Percentiles rank a stretch among this genome's conserved stretches.
Evolutionary conservation across 92 coral and sea anemone genomes (phyloP).

Genomic region (Siderastrea siderea): DNA sequence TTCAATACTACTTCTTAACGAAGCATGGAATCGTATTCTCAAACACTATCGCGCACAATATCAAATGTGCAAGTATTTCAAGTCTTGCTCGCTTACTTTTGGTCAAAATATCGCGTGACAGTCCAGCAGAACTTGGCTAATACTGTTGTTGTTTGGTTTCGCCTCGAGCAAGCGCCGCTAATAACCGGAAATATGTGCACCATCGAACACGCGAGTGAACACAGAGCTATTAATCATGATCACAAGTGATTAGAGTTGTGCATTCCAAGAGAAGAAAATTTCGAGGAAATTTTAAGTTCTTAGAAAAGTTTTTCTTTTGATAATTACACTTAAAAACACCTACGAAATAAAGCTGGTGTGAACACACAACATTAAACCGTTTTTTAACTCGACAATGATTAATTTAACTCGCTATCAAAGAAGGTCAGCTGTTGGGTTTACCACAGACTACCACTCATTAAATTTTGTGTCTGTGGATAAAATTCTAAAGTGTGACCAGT

Average conservation of each 20-base stretch:
- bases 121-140: neutral
- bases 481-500: too few relatives aligned
- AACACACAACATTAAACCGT: neutral
- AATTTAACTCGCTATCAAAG: too few relatives aligned
- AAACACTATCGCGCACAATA: neutral
- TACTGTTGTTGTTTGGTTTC: conserved; percentile 18
- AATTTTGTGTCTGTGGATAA: too few relatives aligned
- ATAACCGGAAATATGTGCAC: conserved; percentile 34
- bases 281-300: neutral
- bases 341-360: too few relatives aligned
- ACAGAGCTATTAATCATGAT: neutral
- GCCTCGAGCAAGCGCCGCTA: conserved; percentile 1
- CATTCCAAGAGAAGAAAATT: conserved; percentile 25
- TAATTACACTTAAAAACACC: neutral
- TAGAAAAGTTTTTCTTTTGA: neutral
- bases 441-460: too few relatives aligned
- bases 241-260: neutral
- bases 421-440: too few relatives aligned
- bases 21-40: neutral
- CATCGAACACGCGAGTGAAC: neutral
- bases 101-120: conserved; percentile 39
- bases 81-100: conserved; percentile 7
- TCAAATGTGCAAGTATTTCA: conserved; percentile 19
- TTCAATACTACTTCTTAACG: neutral
- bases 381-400: too few relatives aligned